phyloP scores from a whole-genome alignment of 2,113 vertebrate species.

The Piaya cayana region DNA sequence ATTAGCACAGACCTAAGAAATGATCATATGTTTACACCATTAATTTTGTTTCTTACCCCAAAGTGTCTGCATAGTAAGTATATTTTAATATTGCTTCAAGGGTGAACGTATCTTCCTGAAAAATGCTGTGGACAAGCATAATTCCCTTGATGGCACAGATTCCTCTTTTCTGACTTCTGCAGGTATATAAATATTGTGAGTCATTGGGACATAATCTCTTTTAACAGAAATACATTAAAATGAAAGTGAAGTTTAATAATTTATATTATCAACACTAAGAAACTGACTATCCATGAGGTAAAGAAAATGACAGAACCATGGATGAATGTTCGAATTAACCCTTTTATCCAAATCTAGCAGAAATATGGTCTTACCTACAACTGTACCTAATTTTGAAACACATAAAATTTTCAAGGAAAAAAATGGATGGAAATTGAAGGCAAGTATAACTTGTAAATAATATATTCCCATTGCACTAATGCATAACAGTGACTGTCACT shows the following conservation, averaged over 20 bases:
- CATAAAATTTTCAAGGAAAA: background rate
- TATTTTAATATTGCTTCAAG: background rate
- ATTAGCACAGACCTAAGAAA: constrained; percentile 27
- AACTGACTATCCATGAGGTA: background rate
- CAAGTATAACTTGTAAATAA: background rate
- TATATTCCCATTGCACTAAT: background rate
- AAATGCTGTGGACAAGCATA: background rate
- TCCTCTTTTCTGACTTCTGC: background rate
- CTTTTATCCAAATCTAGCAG: background rate
- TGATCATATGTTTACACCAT: background rate
- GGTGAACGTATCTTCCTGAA: background rate
- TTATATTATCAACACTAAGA: background rate
- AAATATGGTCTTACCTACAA: background rate
- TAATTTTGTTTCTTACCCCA: background rate
- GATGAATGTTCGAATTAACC: background rate
- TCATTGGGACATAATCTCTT: background rate
- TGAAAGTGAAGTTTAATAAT: background rate
- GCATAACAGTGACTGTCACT: background rate
- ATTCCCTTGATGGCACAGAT: background rate
- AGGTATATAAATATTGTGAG: background rate
- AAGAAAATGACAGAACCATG: background rate
- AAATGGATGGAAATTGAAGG: background rate
- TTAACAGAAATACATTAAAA: background rate
- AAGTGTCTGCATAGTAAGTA: background rate
- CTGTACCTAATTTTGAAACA: background rate